Evolutionary conservation across 2,888 invertebrate species (phyloP), one percentile per base, ranked within the genome.

Genomic region (Pristionchus arcanus): DNA sequence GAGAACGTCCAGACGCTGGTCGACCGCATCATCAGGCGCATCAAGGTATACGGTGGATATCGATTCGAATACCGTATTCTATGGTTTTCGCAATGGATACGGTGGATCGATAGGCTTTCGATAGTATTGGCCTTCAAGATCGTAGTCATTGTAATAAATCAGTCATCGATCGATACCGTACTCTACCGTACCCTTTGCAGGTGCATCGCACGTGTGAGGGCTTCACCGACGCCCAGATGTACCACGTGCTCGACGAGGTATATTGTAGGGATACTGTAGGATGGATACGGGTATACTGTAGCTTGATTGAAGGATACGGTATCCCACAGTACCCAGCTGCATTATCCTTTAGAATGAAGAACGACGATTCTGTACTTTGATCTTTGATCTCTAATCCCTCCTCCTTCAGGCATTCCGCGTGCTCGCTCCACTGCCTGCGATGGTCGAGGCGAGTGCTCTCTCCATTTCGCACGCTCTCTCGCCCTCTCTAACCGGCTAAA

Each of bases 401-500:
- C 28, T 49, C 42, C 84, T 90, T 53, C 83, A 92, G 91, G 91
- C 91, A 21, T 91, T 89, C 63, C 87, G 87, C 25, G 31, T 90
- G 16, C 89, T 93, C 63, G 89, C 77, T 68, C 91, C 91, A 0
- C 89, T 90, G 28, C 91, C 92, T 19, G 91, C 93, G 28, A 90
- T 93, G 91, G 87, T 91, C 68, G 89, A 89, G 55, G 55, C 21
- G 5, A 16, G 55, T 21, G 55, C 55, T 55, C 55, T 55, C 13
- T 55, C 55, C 55, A 55, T 55, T 55, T 55, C 13, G 13, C 55
- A 55, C 55, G 21, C 55, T 55, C 55, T 55, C 55, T 55, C 55
- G 55, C 55, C 55, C 55, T 55, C 55, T 55, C 55, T 55, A 21
- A 55, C 55, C 55, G 19, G 16, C 55, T 55, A 55, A 21, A 55